Evolutionary conservation across 2,888 invertebrate genomes (phyloP), one percentile per base, ranked within the genome.

Genomic region (Halictus quadricinctus): DNA sequence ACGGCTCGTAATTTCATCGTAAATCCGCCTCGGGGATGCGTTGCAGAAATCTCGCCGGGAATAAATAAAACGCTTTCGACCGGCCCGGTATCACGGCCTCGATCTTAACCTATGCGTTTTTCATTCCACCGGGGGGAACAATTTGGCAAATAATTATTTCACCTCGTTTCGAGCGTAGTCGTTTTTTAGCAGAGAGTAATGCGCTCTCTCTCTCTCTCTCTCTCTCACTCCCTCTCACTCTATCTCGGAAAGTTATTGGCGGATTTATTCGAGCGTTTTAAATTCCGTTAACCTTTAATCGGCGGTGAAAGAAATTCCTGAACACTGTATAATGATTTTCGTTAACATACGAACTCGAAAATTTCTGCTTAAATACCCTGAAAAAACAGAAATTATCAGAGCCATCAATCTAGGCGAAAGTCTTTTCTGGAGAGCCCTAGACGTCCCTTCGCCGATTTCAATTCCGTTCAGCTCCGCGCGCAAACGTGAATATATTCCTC

Each of bases 1-100:
- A 25, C 76, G 25, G 50, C 18, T 48, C 43, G 60, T 76, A 84
- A 83, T 84, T 70, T 77, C 36, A 43, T 76, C 76, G 77, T 76
- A 80, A 84, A 85, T 74, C 64, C 41, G 41, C 4, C 12, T 18
- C 36, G 54, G 36, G 54, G 21, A 72, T 58, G 60, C 72, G 75
- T 83, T 29, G 41, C 78, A 8, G 54, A 25, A 29, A 50, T 15
- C 50, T 21, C 10, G 13, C 18, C 43, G 58, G 21, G 10, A 21
- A 36, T 36, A 41, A 15, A 74, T 74, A 66, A 60, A 81, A 58
- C 58, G 58, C 41, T 41, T 64, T 46, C 74, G 3, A n/a, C 36
- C 73, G 18, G 21, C 36, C 12, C 41, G 29, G 76, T 54, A 70
- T 36, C 43, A n/a, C 69, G 21, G 25, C 25, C 21, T 29, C 73